phyloP scores from a whole-genome alignment of 1,140 invertebrate genomes.

The Diorhabda sublineata region DNA sequence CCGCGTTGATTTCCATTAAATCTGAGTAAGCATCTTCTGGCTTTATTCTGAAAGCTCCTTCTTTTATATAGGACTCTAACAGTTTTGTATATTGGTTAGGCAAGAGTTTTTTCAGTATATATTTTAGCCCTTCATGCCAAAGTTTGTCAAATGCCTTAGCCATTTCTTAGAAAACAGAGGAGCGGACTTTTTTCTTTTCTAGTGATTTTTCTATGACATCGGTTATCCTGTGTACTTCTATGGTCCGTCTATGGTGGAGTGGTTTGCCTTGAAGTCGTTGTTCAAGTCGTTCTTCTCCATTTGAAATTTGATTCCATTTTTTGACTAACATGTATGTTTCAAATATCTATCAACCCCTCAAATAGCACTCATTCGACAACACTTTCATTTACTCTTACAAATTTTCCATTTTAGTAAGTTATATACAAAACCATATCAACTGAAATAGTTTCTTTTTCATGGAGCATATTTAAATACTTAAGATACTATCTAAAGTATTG shows the following conservation, averaged over 20 bases:
- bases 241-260: background rate
- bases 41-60: slow-evolving; percentile 34
- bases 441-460: too few relatives aligned
- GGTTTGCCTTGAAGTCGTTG: background rate
- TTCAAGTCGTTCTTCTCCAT: too few relatives aligned
- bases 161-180: background rate
- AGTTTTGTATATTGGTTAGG: slow-evolving; percentile 26
- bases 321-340: too few relatives aligned
- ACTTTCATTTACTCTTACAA: too few relatives aligned
- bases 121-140: background rate
- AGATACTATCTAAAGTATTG: slow-evolving; percentile 3
- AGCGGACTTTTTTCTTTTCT: background rate
- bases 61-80: slow-evolving; percentile 31
- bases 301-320: too few relatives aligned
- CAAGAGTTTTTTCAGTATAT: slow-evolving; percentile 10
- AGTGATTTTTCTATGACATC: background rate
- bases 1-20: background rate
- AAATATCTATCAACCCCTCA: too few relatives aligned
- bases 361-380: too few relatives aligned
- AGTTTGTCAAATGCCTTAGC: background rate
- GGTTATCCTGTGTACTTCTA: background rate
- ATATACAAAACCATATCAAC: too few relatives aligned
- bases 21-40: slow-evolving; percentile 28
- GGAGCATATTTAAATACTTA: background rate
- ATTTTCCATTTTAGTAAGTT: too few relatives aligned